A percentile compares a stretch with the other conserved stretches of the same genome.
These are phyloP conservation scores for Hydroisotoma schaefferi DNA, from an alignment of 2,888 invertebrate species.

Conservation along the genomic window DNA sequence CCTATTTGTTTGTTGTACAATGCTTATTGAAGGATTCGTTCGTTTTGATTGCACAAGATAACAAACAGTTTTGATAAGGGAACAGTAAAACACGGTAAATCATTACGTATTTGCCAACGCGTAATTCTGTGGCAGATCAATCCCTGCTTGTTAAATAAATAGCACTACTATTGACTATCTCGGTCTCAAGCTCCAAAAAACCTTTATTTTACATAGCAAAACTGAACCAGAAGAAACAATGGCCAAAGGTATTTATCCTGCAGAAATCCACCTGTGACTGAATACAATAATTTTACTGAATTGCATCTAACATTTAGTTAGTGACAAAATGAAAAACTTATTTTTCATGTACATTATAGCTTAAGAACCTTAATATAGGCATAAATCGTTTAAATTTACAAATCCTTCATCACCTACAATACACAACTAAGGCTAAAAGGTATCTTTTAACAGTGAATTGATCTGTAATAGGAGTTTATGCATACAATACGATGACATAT, in stretches of 20 bases:
- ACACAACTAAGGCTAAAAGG: too few species aligned
- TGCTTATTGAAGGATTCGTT: slow-evolving; percentile 12
- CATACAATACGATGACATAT: too few species aligned
- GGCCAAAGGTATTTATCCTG: background rate
- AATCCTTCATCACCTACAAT: too few species aligned
- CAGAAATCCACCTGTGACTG: background rate
- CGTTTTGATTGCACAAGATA: slow-evolving; percentile 17
- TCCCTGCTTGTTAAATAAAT: background rate
- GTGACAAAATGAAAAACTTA: too few species aligned
- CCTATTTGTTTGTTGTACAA: too few species aligned
- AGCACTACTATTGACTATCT: too few species aligned
- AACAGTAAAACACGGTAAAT: slow-evolving; percentile 4
- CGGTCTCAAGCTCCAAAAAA: background rate
- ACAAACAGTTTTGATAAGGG: slow-evolving; percentile 10
- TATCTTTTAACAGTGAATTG: too few species aligned
- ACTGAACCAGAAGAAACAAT: background rate
- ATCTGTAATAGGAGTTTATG: too few species aligned
- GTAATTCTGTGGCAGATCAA: slow-evolving; percentile 9
- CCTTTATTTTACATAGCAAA: background rate
- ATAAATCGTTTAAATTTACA: too few species aligned
- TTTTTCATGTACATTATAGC: too few species aligned
- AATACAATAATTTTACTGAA: background rate
- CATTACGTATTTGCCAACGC: slow-evolving; percentile 5
- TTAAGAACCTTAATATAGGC: too few species aligned
- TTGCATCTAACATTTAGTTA: background rate